Percentiles rank a stretch among this genome's conserved stretches.
These are phyloP conservation scores for Lucilia cuprina DNA, from an alignment of 1,140 invertebrate genomes.

Conservation along the genomic window DNA sequence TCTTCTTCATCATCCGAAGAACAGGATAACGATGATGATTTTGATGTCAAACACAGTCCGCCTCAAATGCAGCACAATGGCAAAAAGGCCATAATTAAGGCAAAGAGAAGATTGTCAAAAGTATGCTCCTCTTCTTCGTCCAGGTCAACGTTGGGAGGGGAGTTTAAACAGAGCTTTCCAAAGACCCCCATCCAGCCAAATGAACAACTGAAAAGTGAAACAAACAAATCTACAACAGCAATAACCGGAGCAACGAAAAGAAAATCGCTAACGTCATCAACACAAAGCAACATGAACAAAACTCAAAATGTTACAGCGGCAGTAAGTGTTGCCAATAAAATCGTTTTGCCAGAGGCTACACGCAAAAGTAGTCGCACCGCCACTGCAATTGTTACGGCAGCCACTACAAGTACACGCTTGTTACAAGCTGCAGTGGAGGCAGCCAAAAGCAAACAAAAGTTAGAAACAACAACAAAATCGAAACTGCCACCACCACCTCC, in stretches of 20 bases:
- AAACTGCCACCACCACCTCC: background rate
- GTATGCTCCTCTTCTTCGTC: background rate
- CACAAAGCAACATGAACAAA: background rate
- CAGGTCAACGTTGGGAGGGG: background rate
- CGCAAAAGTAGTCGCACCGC: constrained; percentile 57
- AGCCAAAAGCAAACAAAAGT: constrained; percentile 38
- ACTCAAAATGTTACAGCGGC: background rate
- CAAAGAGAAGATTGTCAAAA: background rate
- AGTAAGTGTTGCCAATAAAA: constrained; percentile 15
- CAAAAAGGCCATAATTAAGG: background rate
- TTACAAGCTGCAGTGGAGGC: constrained; percentile 45
- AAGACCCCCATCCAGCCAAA: constrained; percentile 62
- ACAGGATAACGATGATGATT: background rate
- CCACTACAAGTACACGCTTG: constrained; percentile 55
- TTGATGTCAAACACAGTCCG: background rate
- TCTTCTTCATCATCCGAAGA: constrained; percentile 17
- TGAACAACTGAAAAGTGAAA: constrained; percentile 44
- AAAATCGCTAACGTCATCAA: background rate
- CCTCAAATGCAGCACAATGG: background rate
- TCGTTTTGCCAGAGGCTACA: constrained; percentile 44
- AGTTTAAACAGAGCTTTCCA: constrained; percentile 54
- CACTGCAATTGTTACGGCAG: constrained; percentile 56
- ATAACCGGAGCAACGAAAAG: constrained; percentile 8
- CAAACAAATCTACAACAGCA: background rate
- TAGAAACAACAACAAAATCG: constrained; percentile 5